Percentiles rank a stretch among this genome's conserved stretches.
These are phyloP conservation scores for Nephila pilipes DNA, from an alignment of 1,140 invertebrate genomes.

Conservation along the genomic window DNA sequence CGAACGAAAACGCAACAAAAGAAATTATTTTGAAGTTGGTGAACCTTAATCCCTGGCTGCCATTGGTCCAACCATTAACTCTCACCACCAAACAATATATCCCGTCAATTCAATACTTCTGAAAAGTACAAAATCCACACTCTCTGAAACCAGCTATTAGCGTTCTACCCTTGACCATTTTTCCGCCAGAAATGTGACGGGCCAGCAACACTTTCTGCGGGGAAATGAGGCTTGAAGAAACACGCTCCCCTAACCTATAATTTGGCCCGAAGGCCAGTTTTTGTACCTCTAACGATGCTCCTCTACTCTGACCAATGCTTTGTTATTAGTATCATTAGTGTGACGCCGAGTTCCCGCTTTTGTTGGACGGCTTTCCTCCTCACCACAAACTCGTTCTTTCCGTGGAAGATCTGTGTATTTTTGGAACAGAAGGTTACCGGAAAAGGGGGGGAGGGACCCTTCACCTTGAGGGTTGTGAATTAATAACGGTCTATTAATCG, in stretches of 20 bases:
- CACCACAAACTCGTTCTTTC: no score
- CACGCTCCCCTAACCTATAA: conserved; percentile 31
- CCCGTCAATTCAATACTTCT: not conserved
- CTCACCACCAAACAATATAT: not conserved
- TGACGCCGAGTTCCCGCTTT: not conserved
- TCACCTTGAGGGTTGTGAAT: not conserved
- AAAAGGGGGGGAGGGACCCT: not conserved
- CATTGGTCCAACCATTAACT: not conserved
- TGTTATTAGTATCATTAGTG: not conserved
- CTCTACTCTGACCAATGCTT: not conserved
- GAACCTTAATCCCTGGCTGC: not conserved
- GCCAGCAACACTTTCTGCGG: not conserved
- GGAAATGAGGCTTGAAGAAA: conserved; percentile 26
- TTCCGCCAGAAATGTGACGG: not conserved
- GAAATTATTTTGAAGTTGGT: no score
- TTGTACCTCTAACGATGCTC: not conserved
- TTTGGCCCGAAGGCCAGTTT: conserved; percentile 51
- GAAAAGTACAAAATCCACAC: not conserved
- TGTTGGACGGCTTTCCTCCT: not conserved
- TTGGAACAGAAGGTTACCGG: not conserved
- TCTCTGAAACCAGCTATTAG: not conserved
- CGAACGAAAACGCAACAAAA: no score
- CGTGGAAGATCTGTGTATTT: not conserved
- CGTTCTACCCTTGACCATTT: conserved; percentile 29
- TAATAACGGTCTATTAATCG: not conserved